These are phyloP conservation scores for Labrus mixtus DNA, from an alignment of 2,113 vertebrate species.

Conservation along the genomic window DNA sequence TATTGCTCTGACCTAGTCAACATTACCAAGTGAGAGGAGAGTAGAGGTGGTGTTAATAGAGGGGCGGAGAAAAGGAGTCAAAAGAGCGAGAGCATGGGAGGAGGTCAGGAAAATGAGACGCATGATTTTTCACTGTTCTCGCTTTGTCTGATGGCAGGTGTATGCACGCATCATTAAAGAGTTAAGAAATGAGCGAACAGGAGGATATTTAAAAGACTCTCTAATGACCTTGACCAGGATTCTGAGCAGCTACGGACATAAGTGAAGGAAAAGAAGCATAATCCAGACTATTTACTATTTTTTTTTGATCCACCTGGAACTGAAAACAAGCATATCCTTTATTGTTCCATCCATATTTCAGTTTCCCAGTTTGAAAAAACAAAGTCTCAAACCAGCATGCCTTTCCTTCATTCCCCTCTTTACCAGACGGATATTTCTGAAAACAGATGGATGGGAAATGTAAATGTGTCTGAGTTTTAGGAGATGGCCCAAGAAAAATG, in stretches of 20 bases:
- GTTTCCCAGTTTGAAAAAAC: no score
- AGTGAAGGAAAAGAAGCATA: slow-evolving; percentile 21
- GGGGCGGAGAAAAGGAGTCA: slow-evolving; percentile 43
- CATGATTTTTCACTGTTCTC: slow-evolving; percentile 39
- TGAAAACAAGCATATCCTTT: slow-evolving; percentile 5
- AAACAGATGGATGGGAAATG: slow-evolving; percentile 28
- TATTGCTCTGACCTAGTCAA: slow-evolving; percentile 46
- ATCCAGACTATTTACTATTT: slow-evolving; percentile 20
- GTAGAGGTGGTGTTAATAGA: slow-evolving; percentile 44
- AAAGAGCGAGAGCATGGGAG: slow-evolving; percentile 44
- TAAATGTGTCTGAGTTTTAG: slow-evolving; percentile 7
- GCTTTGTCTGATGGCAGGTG: slow-evolving; percentile 46
- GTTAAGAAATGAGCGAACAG: slow-evolving; percentile 50
- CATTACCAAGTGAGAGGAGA: slow-evolving; percentile 47
- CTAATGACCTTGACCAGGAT: slow-evolving; percentile 66
- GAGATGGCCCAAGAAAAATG: slow-evolving; percentile 23
- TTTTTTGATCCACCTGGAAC: neutral
- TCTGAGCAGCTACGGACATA: slow-evolving; percentile 29
- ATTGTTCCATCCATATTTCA: slow-evolving; percentile 7
- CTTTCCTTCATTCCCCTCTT: neutral
- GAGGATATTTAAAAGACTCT: slow-evolving; percentile 44
- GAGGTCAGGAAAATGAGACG: slow-evolving; percentile 46
- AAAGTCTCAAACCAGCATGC: slow-evolving; percentile 16
- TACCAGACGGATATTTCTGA: neutral
- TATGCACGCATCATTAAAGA: slow-evolving; percentile 71